Conservation (phyloP, 1,140 invertebrate species). For the Drosophila parvula region DNA sequence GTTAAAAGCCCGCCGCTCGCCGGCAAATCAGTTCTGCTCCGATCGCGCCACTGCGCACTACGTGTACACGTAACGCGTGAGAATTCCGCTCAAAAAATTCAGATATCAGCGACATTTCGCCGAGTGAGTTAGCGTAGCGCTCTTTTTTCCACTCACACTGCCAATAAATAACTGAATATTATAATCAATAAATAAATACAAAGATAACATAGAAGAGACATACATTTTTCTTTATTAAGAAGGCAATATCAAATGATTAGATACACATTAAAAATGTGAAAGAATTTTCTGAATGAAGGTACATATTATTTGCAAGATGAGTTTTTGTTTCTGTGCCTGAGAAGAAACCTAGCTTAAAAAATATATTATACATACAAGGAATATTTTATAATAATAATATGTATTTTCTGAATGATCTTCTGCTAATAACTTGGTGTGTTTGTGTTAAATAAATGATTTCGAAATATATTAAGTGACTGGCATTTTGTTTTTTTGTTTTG, state of each 20-base stretch:
- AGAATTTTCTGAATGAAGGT: not conserved
- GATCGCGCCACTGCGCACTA: slow-evolving; percentile 71
- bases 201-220: no score
- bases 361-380: no score
- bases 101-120: slow-evolving; percentile 34
- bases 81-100: not conserved
- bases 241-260: not conserved
- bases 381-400: not conserved
- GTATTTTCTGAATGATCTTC: not conserved
- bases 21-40: slow-evolving; percentile 75
- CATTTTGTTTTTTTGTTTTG: slow-evolving; percentile 11
- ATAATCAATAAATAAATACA: no score
- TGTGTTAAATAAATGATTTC: not conserved
- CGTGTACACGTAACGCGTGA: slow-evolving; percentile 31
- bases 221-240: not conserved
- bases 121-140: slow-evolving; percentile 30
- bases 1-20: slow-evolving; percentile 44
- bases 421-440: not conserved
- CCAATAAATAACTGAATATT: not conserved
- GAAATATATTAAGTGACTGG: not conserved
- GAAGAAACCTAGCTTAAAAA: no score
- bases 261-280: no score
- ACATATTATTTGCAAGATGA: not conserved
- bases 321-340: not conserved
- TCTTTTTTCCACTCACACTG: slow-evolving; percentile 3